These are phyloP conservation scores for Drosophila paramelanica DNA, from an alignment of 2,888 invertebrate species.

Conservation along the genomic window DNA sequence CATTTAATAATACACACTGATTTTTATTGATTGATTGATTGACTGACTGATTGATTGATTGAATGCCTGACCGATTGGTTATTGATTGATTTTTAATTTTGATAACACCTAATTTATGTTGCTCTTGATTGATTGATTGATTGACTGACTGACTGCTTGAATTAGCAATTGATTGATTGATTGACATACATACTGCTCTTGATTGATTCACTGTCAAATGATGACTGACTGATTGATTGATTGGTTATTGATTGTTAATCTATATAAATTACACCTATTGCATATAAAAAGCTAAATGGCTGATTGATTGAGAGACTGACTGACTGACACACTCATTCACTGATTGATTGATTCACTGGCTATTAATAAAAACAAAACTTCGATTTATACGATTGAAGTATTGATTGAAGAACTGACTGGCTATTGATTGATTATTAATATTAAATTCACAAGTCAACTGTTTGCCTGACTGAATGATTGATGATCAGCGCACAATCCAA, in stretches of 20 bases:
- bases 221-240: not conserved
- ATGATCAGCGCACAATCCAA: no score
- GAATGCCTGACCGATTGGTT: not conserved
- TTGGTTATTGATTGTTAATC: not conserved
- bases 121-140: not conserved
- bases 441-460: no score
- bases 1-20: not conserved
- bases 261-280: no score
- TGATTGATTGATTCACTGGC: not conserved
- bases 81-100: no score
- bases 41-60: constrained; percentile 1
- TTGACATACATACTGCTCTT: no score
- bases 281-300: not conserved
- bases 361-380: no score
- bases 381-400: no score
- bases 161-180: not conserved
- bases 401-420: no score
- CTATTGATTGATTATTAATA: no score
- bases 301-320: not conserved
- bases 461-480: no score
- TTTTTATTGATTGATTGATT: not conserved
- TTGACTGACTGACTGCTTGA: not conserved
- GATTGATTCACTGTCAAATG: not conserved
- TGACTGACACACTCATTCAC: not conserved
- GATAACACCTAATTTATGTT: no score